phyloP scores from a whole-genome alignment of 2,888 invertebrate genomes.

The Rhagium mordax region DNA sequence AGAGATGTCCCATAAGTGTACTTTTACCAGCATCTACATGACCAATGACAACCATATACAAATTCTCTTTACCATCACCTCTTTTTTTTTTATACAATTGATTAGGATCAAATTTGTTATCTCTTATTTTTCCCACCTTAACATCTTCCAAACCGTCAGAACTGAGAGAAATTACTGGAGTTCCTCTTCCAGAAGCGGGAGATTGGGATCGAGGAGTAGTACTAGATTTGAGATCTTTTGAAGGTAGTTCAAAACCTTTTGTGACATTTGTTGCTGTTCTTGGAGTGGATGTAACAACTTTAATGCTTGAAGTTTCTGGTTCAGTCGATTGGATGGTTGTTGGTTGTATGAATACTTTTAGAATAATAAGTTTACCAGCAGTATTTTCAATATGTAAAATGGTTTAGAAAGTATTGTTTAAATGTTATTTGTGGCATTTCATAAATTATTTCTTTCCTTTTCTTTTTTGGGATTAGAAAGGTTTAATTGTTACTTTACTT shows the following conservation, averaged over 20 bases:
- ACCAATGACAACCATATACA: conserved; percentile 94
- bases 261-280: conserved; percentile 71
- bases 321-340: conserved; percentile 38
- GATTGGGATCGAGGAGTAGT: conserved; percentile 80
- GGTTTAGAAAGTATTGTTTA: no score
- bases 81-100: conserved; percentile 82
- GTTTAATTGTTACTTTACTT: not conserved
- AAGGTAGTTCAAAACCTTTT: conserved; percentile 75
- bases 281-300: conserved; percentile 67
- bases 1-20: conserved; percentile 95
- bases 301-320: conserved; percentile 52
- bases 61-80: conserved; percentile 85
- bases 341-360: conserved; percentile 34
- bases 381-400: not conserved
- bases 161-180: conserved; percentile 64
- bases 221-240: conserved; percentile 58
- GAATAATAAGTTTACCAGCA: conserved; percentile 27
- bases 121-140: conserved; percentile 66
- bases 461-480: no score
- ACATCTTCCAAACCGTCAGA: conserved; percentile 48
- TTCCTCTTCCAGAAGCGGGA: conserved; percentile 77
- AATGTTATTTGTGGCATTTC: no score
- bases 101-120: conserved; percentile 75
- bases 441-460: no score
- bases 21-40: conserved; percentile 99